A percentile compares a stretch with the other conserved stretches of the same genome.
phyloP scores from a whole-genome alignment of 2,888 invertebrate genomes.

The Dasysyrphus tricinctus region DNA sequence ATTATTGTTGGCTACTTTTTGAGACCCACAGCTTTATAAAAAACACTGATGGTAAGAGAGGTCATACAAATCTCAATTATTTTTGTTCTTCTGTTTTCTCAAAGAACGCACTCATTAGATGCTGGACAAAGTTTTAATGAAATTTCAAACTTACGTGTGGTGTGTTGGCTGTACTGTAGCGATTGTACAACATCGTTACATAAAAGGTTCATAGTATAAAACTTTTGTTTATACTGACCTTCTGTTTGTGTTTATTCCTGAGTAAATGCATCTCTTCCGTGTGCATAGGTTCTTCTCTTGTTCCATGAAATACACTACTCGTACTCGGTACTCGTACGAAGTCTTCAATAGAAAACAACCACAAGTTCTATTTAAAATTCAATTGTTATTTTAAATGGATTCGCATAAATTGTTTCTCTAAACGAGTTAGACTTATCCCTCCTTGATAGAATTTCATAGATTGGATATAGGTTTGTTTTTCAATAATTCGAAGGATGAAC shows the following conservation, averaged over 20 bases:
- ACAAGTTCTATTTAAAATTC: background rate
- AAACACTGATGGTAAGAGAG: background rate
- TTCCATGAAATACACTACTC: background rate
- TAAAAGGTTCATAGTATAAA: slow-evolving; percentile 57
- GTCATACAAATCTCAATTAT: slow-evolving; percentile 21
- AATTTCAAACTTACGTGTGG: slow-evolving; percentile 52
- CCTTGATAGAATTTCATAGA: background rate
- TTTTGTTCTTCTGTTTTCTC: slow-evolving; percentile 11
- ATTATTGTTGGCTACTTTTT: background rate
- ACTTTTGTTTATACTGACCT: slow-evolving; percentile 42
- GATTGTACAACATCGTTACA: background rate
- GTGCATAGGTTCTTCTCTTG: no score
- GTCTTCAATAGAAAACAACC: background rate
- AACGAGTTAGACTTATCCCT: no score
- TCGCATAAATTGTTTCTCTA: background rate
- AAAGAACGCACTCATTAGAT: slow-evolving; percentile 39
- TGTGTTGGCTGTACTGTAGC: background rate
- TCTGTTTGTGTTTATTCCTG: slow-evolving; percentile 28
- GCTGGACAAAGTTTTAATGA: slow-evolving; percentile 67
- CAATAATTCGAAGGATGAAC: background rate
- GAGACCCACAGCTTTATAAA: background rate
- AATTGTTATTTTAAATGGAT: slow-evolving; percentile 1
- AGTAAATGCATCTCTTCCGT: background rate
- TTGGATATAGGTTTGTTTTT: background rate
- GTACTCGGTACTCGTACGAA: no score